A percentile compares a stretch with the other conserved stretches of the same genome.
Conservation (phyloP, 2,113 vertebrate species). For the Leptodactylus fuscus region DNA sequence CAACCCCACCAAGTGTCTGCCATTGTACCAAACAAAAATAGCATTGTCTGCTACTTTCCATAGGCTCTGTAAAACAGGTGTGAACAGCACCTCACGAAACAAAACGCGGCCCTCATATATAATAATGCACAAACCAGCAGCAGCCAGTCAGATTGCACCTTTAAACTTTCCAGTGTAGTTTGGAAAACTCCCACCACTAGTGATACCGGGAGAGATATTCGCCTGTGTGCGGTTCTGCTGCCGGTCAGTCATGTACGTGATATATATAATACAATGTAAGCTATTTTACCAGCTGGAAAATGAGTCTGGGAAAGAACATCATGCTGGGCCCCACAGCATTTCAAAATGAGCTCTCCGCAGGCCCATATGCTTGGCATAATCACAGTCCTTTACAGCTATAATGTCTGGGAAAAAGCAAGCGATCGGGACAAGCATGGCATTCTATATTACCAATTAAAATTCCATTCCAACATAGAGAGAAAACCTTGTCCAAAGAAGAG, state of each 20-base stretch:
- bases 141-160: neutral
- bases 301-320: conserved; percentile 9
- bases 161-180: neutral
- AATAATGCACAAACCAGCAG: neutral
- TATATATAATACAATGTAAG: conserved; percentile 24
- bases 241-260: neutral
- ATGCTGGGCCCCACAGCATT: conserved; percentile 25
- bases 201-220: neutral
- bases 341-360: conserved; percentile 43
- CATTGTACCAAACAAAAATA: too few species aligned
- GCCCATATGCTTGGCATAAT: conserved; percentile 30
- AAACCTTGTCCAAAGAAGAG: neutral
- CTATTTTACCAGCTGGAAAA: conserved; percentile 46
- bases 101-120: too few species aligned
- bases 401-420: conserved; percentile 1
- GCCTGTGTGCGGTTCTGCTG: neutral
- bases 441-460: neutral
- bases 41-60: too few species aligned
- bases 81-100: too few species aligned
- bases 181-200: neutral
- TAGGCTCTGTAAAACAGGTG: too few species aligned
- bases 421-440: neutral
- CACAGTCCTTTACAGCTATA: conserved; percentile 29
- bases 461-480: neutral
- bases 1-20: too few species aligned